Conservation (phyloP, 2,888 invertebrate species). For the Acrobasis consociella region DNA sequence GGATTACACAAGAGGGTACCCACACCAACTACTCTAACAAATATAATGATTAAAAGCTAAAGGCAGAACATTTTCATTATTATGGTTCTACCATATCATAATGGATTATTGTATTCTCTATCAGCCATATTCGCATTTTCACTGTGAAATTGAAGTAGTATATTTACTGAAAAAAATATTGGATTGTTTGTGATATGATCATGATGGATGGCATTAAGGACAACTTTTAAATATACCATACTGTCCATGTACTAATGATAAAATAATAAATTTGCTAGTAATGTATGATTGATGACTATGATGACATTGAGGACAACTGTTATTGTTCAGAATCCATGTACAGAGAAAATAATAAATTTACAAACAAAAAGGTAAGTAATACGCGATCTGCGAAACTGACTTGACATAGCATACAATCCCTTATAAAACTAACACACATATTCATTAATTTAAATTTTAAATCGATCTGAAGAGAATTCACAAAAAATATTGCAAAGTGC, state of each 20-base stretch:
- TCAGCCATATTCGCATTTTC: constrained; percentile 46
- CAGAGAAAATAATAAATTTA: neutral
- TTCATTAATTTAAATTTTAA: constrained; percentile 63
- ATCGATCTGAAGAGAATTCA: constrained; percentile 74
- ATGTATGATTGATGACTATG: too few relatives aligned
- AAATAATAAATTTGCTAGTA: too few relatives aligned
- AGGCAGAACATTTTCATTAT: constrained; percentile 58
- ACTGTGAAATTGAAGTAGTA: neutral
- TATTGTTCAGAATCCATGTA: neutral
- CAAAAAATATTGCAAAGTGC: constrained; percentile 50
- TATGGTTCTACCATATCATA: constrained; percentile 53
- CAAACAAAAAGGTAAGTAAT: neutral
- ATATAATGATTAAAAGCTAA: constrained; percentile 78
- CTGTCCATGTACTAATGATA: too few relatives aligned
- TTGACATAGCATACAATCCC: constrained; percentile 57
- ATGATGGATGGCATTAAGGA: too few relatives aligned
- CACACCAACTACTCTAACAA: constrained; percentile 82
- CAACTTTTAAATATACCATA: too few relatives aligned
- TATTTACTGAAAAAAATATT: neutral
- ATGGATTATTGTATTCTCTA: constrained; percentile 52
- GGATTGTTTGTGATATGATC: neutral
- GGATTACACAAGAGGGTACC: constrained; percentile 79
- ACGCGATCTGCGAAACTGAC: constrained; percentile 34
- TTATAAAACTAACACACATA: constrained; percentile 64
- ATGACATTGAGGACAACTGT: too few relatives aligned